Evolutionary conservation across 2,888 invertebrate species (phyloP).

Genomic region (Plebejus anna): DNA sequence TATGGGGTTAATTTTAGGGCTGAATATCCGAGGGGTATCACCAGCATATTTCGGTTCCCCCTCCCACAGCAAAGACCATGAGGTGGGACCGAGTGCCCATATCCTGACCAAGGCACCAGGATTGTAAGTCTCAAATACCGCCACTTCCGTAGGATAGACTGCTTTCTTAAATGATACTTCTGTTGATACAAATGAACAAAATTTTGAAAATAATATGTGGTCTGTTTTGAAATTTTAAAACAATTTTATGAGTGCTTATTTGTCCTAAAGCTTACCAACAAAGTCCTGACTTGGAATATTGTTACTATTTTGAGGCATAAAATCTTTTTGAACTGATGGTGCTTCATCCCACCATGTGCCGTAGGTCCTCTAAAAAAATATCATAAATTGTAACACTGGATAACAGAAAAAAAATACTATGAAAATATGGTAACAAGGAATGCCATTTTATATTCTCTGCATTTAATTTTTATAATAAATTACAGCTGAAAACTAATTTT

Average conservation of each 20-base stretch:
- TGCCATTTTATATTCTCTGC: no score
- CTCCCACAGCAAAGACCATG: constrained; percentile 90
- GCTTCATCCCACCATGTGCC: constrained; percentile 91
- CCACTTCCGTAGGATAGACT: constrained; percentile 85
- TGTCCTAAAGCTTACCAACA: constrained; percentile 77
- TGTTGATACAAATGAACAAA: constrained; percentile 44
- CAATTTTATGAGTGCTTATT: not conserved
- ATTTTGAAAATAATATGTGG: not conserved
- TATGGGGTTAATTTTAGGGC: constrained; percentile 83
- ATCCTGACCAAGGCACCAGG: constrained; percentile 91
- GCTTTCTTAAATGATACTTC: constrained; percentile 83
- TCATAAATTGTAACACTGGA: constrained; percentile 8
- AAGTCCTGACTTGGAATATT: constrained; percentile 87
- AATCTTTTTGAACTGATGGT: constrained; percentile 84
- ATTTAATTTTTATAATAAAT: no score
- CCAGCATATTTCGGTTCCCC: constrained; percentile 82
- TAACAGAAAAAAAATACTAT: no score
- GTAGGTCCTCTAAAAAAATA: constrained; percentile 84
- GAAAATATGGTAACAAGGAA: no score
- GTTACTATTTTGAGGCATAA: constrained; percentile 86
- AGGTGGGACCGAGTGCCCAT: constrained; percentile 81
- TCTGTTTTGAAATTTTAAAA: not conserved
- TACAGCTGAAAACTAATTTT: no score
- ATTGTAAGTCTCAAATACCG: constrained; percentile 91
- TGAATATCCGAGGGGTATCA: constrained; percentile 85